phyloP scores from a whole-genome alignment of 2,113 vertebrate genomes.

The Phyllostomus discolor region DNA sequence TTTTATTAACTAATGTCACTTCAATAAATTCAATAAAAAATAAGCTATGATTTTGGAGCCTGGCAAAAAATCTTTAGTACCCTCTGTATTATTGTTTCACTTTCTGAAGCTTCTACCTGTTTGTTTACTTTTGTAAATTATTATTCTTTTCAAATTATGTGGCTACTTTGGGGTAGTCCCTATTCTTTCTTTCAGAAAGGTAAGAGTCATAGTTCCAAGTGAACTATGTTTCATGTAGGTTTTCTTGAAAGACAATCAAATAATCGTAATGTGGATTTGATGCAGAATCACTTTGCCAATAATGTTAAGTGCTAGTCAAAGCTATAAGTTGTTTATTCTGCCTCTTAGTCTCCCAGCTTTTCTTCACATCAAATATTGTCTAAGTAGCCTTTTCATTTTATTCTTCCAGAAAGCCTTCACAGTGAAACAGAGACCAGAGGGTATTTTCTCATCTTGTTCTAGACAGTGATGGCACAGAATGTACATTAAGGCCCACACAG shows the following conservation, averaged over 20 bases:
- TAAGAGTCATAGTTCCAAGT: background rate
- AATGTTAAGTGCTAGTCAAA: background rate
- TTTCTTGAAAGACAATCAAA: background rate
- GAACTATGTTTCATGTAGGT: background rate
- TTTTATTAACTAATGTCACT: too few species aligned
- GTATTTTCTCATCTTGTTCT: conserved; percentile 51
- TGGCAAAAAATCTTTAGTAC: too few species aligned
- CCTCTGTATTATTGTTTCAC: background rate
- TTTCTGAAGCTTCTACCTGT: background rate
- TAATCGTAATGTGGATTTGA: background rate
- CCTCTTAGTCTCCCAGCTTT: background rate
- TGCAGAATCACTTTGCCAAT: background rate
- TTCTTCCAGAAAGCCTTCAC: conserved; percentile 29
- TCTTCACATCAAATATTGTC: background rate
- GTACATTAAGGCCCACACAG: conserved; percentile 47
- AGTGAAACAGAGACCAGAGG: background rate
- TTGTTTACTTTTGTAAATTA: background rate
- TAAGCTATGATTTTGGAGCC: too few species aligned
- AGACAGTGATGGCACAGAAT: conserved; percentile 27
- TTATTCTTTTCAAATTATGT: background rate
- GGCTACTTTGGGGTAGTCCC: background rate
- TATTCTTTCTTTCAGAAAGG: background rate
- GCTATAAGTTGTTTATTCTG: background rate
- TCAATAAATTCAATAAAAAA: too few species aligned
- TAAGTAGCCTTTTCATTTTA: background rate